These are phyloP conservation scores for Bolinopsis microptera DNA, from an alignment of 37 sponge, comb jelly and placozoan species.

Conservation along the genomic window DNA sequence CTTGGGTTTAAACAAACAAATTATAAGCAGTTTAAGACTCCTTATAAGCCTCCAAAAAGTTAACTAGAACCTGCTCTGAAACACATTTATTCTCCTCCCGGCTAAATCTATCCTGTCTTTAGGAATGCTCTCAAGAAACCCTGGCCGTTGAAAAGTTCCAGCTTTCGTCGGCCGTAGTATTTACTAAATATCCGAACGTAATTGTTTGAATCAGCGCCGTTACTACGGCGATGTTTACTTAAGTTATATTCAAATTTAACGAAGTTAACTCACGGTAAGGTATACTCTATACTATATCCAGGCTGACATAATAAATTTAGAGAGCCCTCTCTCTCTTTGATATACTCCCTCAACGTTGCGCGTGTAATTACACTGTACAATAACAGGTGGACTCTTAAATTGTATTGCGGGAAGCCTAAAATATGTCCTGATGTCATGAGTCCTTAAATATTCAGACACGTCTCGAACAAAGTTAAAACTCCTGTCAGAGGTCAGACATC, in stretches of 20 bases:
- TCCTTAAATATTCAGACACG: background rate
- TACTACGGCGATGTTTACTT: background rate
- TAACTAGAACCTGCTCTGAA: background rate
- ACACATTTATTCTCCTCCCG: background rate
- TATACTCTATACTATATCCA: background rate
- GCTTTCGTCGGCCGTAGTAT: background rate
- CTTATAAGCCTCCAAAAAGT: background rate
- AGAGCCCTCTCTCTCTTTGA: background rate
- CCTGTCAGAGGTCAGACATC: background rate
- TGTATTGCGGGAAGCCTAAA: background rate
- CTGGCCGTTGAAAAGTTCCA: background rate
- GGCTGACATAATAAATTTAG: background rate
- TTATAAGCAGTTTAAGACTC: background rate
- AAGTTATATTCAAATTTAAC: background rate
- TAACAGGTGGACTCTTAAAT: too few species aligned
- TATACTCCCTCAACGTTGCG: background rate
- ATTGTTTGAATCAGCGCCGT: background rate
- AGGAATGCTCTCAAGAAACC: background rate
- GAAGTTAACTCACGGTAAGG: background rate
- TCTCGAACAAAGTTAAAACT: background rate
- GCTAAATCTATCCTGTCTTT: background rate
- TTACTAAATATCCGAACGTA: background rate
- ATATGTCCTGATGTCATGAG: background rate
- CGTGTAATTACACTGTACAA: background rate
- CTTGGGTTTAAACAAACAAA: background rate